phyloP scores from a whole-genome alignment of 2,797 vertebrate species.

The Muscicapa comitata region DNA sequence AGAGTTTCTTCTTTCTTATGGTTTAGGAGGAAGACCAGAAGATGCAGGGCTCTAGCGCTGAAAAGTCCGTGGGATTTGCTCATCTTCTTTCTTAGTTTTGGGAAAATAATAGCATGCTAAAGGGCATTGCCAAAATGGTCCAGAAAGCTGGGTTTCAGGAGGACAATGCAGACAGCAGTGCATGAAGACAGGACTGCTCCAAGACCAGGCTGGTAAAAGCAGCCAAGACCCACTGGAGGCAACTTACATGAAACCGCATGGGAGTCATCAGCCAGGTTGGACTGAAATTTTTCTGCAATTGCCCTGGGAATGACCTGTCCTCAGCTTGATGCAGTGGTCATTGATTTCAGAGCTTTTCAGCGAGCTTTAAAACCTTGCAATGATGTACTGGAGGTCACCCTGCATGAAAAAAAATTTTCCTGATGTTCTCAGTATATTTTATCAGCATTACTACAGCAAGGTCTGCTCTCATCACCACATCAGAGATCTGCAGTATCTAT shows the following conservation, averaged over 20 bases:
- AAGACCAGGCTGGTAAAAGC: neutral
- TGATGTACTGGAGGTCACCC: neutral
- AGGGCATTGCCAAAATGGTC: neutral
- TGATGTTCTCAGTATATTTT: neutral
- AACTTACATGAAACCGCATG: rapidly evolving
- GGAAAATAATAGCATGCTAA: neutral
- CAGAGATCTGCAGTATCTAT: neutral
- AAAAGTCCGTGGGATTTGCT: neutral
- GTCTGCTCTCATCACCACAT: neutral
- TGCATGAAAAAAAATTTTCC: neutral
- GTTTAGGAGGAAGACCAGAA: neutral
- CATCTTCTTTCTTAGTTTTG: neutral
- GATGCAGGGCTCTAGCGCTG: rapidly evolving
- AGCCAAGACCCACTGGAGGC: neutral
- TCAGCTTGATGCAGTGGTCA: neutral
- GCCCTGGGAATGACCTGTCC: neutral
- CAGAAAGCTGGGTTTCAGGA: neutral
- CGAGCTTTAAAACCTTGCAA: neutral
- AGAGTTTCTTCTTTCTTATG: neutral
- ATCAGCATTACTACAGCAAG: neutral
- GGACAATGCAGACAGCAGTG: neutral
- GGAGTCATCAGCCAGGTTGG: neutral
- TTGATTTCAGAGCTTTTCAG: neutral
- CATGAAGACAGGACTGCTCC: neutral
- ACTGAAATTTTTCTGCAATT: neutral